These are phyloP conservation scores for Megaleporinus macrocephalus DNA, from an alignment of 2,113 vertebrate genomes.

Conservation along the genomic window DNA sequence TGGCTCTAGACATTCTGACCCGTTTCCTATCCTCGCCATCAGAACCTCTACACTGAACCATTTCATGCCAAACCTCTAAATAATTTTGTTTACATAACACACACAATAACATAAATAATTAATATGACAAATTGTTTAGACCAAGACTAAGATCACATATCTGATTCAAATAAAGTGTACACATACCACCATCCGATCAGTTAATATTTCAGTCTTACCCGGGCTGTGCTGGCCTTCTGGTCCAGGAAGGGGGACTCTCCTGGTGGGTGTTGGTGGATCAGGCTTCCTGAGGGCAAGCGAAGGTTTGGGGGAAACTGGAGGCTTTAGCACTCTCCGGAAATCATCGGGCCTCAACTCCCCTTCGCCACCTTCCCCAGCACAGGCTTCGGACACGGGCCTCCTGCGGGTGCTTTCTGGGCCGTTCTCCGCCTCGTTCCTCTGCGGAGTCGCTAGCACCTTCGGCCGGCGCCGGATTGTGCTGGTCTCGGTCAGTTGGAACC, in stretches of 20 bases:
- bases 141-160: no score
- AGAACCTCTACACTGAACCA: no score
- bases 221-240: constrained; percentile 79
- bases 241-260: constrained; percentile 86
- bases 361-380: constrained; percentile 71
- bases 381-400: constrained; percentile 80
- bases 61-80: no score
- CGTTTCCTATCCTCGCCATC: no score
- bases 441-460: constrained; percentile 66
- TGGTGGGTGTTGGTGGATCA: constrained; percentile 82
- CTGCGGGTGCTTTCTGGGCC: constrained; percentile 52
- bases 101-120: no score
- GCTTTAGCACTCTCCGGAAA: constrained; percentile 82
- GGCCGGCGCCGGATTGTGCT: constrained; percentile 81
- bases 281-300: constrained; percentile 75
- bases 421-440: constrained; percentile 71
- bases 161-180: no score
- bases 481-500: constrained; percentile 76
- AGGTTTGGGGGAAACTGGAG: constrained; percentile 91
- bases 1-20: no score
- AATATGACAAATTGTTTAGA: no score
- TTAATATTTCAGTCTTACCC: constrained; percentile 73
- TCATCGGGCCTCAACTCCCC: constrained; percentile 52
- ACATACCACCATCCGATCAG: neutral
- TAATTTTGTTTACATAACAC: no score